phyloP scores from a whole-genome alignment of 1,140 invertebrate species.

The Drosophila pachea region DNA sequence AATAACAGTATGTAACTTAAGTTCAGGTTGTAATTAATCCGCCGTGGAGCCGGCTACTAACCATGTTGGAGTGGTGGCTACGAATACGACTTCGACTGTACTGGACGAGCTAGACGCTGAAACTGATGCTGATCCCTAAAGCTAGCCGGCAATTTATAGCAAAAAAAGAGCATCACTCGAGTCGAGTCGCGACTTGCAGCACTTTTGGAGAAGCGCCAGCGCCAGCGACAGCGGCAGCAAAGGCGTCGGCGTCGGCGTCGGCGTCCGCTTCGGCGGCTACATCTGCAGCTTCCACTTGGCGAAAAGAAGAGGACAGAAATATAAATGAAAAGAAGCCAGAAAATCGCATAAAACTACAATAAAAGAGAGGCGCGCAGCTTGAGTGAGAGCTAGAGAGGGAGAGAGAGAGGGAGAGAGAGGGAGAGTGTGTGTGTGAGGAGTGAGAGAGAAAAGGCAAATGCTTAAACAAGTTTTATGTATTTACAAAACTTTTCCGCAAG shows the following conservation, averaged over 20 bases:
- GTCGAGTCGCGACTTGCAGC: constrained; percentile 37
- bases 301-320: constrained; percentile 31
- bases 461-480: constrained; percentile 71
- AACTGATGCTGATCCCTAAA: constrained; percentile 77
- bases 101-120: constrained; percentile 72
- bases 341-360: constrained; percentile 25
- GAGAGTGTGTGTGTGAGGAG: no score
- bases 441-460: constrained; percentile 22
- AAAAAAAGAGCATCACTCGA: constrained; percentile 38
- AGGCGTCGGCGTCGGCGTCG: neutral
- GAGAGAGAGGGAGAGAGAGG: constrained; percentile 6
- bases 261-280: neutral
- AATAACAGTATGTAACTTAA: constrained; percentile 12
- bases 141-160: constrained; percentile 74
- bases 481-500: constrained; percentile 61
- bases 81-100: constrained; percentile 51
- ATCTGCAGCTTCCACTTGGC: constrained; percentile 40
- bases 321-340: constrained; percentile 45
- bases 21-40: neutral
- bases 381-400: constrained; percentile 3
- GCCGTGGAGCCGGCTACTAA: constrained; percentile 42
- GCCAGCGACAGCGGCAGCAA: constrained; percentile 23
- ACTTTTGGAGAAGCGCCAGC: constrained; percentile 30
- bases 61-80: constrained; percentile 57
- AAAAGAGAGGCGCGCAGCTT: neutral